These are phyloP conservation scores for Eclectus roratus DNA, from an alignment of 2,113 vertebrate genomes.

Conservation along the genomic window DNA sequence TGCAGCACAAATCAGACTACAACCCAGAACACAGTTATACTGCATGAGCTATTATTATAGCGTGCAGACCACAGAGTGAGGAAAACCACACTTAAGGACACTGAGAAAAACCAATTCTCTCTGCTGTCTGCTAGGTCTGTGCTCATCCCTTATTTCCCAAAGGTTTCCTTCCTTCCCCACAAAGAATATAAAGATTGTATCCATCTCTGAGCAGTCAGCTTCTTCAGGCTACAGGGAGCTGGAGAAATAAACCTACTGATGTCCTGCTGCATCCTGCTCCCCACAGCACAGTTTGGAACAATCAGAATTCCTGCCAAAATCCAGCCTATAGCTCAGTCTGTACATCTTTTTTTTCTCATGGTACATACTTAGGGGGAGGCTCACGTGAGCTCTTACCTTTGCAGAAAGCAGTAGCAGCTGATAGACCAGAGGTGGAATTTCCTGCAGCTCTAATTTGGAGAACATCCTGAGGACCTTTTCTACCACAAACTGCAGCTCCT, in stretches of 20 bases:
- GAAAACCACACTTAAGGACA: background rate
- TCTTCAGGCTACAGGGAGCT: background rate
- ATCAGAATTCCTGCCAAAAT: background rate
- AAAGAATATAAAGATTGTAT: background rate
- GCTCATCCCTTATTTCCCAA: background rate
- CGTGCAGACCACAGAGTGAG: background rate
- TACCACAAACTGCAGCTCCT: conserved; percentile 89
- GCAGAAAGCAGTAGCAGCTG: conserved; percentile 91
- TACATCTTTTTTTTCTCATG: background rate
- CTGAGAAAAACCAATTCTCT: background rate
- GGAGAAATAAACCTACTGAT: background rate
- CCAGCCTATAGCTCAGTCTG: background rate
- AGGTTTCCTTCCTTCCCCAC: background rate
- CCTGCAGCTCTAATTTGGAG: conserved; percentile 88
- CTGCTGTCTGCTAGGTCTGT: background rate
- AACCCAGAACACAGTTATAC: background rate
- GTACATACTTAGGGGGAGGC: background rate
- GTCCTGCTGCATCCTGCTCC: background rate
- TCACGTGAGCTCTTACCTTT: conserved; percentile 75
- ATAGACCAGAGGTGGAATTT: conserved; percentile 93
- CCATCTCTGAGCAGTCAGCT: background rate
- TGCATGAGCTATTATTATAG: background rate
- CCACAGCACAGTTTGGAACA: background rate
- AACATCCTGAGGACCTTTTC: conserved; percentile 90
- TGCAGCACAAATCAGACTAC: background rate